Conservation (phyloP, 2,888 invertebrate species). For the Balanococcus diminutus region DNA sequence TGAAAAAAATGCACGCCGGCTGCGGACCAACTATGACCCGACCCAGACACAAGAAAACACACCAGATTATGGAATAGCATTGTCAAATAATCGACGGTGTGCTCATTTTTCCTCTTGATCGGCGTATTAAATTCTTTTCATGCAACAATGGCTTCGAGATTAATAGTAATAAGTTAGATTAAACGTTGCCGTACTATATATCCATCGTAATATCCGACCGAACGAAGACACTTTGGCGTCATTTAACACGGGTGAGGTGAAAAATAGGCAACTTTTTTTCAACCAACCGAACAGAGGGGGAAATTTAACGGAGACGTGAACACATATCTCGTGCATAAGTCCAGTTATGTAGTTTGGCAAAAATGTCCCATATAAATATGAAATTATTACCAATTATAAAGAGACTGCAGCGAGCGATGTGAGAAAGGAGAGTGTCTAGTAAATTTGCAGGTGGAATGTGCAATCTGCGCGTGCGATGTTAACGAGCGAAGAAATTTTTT, state of each 20-base stretch:
- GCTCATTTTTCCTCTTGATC: conserved; percentile 8
- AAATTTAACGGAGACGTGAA: neutral
- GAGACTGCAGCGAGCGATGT: neutral
- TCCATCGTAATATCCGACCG: neutral
- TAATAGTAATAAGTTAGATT: conserved; percentile 38
- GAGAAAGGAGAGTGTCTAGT: neutral
- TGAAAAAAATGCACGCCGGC: neutral
- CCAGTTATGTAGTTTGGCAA: neutral
- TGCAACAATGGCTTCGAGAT: conserved; percentile 14
- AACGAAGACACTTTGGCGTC: neutral
- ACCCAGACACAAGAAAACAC: neutral
- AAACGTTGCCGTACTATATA: neutral
- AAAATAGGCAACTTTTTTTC: neutral
- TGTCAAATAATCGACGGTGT: conserved; percentile 37
- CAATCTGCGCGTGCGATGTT: neutral
- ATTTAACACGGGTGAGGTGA: neutral
- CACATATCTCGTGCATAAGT: conserved; percentile 5
- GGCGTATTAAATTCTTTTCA: conserved; percentile 43
- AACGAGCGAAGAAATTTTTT: neutral
- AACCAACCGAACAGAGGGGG: neutral
- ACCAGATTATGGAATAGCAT: conserved; percentile 22
- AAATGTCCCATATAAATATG: neutral
- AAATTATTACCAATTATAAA: neutral
- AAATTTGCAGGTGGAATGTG: neutral
- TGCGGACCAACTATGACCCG: neutral